Percentiles rank a stretch among this genome's conserved stretches.
Evolutionary conservation across 2,113 vertebrate species (phyloP).

Genomic region (Charadrius vociferus): DNA sequence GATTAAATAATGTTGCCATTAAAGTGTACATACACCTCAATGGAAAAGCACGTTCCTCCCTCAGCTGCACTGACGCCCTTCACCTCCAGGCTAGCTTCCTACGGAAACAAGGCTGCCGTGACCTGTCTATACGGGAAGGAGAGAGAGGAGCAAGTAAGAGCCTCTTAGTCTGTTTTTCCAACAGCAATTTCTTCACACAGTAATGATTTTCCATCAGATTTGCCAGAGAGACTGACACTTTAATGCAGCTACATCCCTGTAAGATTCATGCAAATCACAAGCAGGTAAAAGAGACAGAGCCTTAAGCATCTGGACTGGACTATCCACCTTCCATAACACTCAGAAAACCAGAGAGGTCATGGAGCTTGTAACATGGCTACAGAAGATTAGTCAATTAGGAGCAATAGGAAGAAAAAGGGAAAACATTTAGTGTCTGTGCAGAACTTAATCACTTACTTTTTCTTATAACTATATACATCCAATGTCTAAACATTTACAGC

Average conservation of each 20-base stretch:
- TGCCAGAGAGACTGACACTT: not conserved
- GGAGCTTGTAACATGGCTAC: not conserved
- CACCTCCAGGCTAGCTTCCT: not conserved
- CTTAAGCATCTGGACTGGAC: too few relatives aligned
- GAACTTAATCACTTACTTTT: not conserved
- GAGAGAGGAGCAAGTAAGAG: not conserved
- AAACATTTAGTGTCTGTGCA: not conserved
- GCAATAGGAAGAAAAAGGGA: not conserved
- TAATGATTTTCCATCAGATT: not conserved
- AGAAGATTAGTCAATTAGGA: not conserved
- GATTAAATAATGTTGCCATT: too few relatives aligned
- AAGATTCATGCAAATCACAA: not conserved
- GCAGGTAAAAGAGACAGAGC: not conserved
- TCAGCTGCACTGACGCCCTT: not conserved
- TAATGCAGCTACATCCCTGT: not conserved
- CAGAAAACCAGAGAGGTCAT: not conserved
- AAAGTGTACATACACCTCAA: too few relatives aligned
- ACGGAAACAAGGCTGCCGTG: not conserved
- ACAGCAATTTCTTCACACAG: not conserved
- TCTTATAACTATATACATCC: not conserved
- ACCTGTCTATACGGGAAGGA: not conserved
- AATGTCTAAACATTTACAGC: not conserved
- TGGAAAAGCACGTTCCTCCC: not conserved
- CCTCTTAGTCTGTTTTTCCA: not conserved
- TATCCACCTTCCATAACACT: accelerated